Evolutionary conservation across 2,113 vertebrate genomes (phyloP).

Genomic region (Opisthocomus hoazin): DNA sequence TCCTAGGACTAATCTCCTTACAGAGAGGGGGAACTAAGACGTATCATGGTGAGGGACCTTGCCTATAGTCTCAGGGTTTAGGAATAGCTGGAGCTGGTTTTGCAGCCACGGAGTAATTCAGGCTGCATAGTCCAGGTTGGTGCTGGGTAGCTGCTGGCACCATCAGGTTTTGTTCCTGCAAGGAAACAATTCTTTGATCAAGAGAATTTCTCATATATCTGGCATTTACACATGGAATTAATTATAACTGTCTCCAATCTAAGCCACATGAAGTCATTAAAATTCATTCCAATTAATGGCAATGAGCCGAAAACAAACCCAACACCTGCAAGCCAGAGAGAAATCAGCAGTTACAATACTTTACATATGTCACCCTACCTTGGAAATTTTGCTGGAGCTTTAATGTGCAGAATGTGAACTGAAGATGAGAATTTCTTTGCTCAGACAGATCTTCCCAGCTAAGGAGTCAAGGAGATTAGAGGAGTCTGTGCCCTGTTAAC

Average conservation of each 20-base stretch:
- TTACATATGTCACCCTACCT: not conserved
- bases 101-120: not conserved
- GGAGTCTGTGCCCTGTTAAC: not conserved
- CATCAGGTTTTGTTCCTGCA: not conserved
- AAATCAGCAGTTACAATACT: not conserved
- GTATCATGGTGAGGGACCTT: not conserved
- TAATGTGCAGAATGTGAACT: not conserved
- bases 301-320: not conserved
- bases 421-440: not conserved
- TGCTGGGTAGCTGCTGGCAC: not conserved
- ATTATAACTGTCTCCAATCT: conserved; percentile 3
- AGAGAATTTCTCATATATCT: conserved; percentile 1
- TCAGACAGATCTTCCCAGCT: not conserved
- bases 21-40: not conserved
- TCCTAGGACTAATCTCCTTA: not conserved
- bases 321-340: not conserved
- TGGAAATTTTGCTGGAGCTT: not conserved
- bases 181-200: conserved; percentile 12
- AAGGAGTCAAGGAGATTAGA: not conserved
- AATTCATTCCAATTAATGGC: conserved; percentile 36
- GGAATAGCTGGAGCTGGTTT: not conserved
- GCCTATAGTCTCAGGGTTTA: not conserved
- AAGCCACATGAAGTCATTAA: conserved; percentile 30
- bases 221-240: not conserved
- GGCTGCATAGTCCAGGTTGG: not conserved